Conservation (phyloP, 2,888 invertebrate species). For the Drosophila hamatofila region DNA sequence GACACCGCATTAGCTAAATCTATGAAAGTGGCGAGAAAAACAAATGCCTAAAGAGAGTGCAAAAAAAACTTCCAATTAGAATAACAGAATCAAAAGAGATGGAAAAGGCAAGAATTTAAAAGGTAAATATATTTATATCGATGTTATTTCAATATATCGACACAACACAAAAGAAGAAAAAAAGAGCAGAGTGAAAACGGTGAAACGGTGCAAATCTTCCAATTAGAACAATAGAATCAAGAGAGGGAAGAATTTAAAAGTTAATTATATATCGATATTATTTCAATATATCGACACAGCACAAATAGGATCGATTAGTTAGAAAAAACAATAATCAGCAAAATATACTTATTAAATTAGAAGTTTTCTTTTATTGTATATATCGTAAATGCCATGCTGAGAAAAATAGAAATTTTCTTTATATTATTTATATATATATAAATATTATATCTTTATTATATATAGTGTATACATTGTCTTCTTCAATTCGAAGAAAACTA, state of each 20-base stretch:
- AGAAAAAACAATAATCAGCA: no score
- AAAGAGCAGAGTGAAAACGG: no score
- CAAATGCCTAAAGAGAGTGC: background rate
- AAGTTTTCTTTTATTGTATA: no score
- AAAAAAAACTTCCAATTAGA: conserved; percentile 3
- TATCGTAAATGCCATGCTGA: no score
- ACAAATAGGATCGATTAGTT: background rate
- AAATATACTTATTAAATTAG: no score
- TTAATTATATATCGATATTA: background rate
- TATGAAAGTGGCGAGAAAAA: conserved; percentile 1
- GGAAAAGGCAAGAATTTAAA: no score
- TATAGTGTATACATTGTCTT: no score
- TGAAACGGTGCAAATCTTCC: no score
- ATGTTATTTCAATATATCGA: background rate
- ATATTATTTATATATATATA: no score
- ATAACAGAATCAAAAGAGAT: background rate
- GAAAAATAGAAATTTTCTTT: no score
- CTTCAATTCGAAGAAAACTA: no score
- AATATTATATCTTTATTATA: no score
- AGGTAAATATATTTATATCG: background rate
- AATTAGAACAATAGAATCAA: background rate
- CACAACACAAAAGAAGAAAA: background rate
- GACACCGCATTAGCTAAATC: conserved; percentile 5
- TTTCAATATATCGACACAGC: background rate
- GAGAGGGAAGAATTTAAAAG: background rate